A percentile compares a stretch with the other conserved stretches of the same genome.
Evolutionary conservation across 1,140 invertebrate species (phyloP).

Genomic region (Hylaeus volcanicus): DNA sequence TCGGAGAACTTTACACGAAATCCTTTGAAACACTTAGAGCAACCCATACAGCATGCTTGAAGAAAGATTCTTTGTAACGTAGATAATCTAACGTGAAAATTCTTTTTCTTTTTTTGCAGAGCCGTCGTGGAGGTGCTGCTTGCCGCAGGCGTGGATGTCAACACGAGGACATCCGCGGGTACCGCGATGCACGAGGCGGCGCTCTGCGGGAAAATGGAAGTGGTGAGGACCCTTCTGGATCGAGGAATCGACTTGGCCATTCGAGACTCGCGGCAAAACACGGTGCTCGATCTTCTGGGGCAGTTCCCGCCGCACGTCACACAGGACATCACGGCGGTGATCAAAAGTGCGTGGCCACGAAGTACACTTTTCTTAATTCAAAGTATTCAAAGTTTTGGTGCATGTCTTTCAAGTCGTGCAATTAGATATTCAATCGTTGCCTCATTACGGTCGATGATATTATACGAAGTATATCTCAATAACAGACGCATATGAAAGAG

Average conservation of each 20-base stretch:
- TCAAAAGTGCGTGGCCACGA: conserved; percentile 87
- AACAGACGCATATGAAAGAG: too few species aligned
- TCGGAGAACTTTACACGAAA: too few species aligned
- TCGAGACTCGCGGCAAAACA: conserved; percentile 89
- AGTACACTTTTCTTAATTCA: too few species aligned
- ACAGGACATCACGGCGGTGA: conserved; percentile 90
- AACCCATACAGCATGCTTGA: too few species aligned
- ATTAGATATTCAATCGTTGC: not conserved
- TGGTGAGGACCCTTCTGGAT: conserved; percentile 91
- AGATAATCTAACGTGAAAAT: not conserved
- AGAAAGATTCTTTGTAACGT: too few species aligned
- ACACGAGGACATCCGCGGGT: conserved; percentile 92
- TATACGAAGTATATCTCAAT: not conserved
- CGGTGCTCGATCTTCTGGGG: conserved; percentile 92
- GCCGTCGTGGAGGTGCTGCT: conserved; percentile 92
- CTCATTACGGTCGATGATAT: not conserved
- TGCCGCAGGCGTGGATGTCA: conserved; percentile 93
- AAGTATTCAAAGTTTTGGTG: too few species aligned
- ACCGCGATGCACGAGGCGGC: conserved; percentile 97
- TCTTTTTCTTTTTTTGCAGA: conserved; percentile 78
- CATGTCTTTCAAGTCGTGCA: not conserved
- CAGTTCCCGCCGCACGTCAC: conserved; percentile 95
- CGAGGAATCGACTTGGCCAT: conserved; percentile 91
- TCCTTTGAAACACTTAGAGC: too few species aligned
- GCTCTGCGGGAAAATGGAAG: conserved; percentile 95